Conservation (phyloP, 2,797 vertebrate species). For the Poeciliopsis paucimaculata region DNA sequence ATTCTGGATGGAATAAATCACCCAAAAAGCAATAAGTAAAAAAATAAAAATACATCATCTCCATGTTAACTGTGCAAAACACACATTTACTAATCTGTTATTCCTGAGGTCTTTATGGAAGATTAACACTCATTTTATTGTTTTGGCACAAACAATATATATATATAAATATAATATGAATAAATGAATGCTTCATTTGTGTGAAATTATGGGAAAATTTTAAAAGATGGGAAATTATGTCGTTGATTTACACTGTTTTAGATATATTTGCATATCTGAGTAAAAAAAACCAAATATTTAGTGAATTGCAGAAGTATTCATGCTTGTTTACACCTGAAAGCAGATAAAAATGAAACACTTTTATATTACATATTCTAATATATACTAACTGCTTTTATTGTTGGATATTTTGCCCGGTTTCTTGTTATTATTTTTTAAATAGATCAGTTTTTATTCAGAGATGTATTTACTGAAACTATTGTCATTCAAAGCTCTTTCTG, state of each 20-base stretch:
- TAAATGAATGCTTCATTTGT: slow-evolving; percentile 1
- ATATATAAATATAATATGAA: no score
- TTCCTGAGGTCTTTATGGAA: neutral
- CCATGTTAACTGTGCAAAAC: neutral
- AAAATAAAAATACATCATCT: neutral
- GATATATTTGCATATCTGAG: neutral
- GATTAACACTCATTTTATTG: neutral
- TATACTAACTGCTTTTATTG: slow-evolving; percentile 2
- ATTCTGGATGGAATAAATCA: neutral
- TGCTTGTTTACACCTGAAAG: neutral
- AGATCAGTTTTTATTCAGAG: neutral
- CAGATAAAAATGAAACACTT: neutral
- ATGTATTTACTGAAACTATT: neutral
- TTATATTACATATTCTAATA: slow-evolving; percentile 4
- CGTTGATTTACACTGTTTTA: neutral
- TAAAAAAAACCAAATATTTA: neutral
- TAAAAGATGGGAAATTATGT: slow-evolving; percentile 1
- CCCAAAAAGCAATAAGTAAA: neutral
- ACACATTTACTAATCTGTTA: neutral
- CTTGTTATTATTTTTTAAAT: neutral
- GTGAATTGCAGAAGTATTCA: neutral
- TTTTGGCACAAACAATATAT: neutral
- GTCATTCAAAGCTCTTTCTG: neutral
- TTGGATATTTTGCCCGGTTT: neutral
- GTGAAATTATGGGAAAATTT: slow-evolving; percentile 1